Evolutionary conservation across 2,888 invertebrate genomes (phyloP).

Genomic region (Nemotelus pantherinus): DNA sequence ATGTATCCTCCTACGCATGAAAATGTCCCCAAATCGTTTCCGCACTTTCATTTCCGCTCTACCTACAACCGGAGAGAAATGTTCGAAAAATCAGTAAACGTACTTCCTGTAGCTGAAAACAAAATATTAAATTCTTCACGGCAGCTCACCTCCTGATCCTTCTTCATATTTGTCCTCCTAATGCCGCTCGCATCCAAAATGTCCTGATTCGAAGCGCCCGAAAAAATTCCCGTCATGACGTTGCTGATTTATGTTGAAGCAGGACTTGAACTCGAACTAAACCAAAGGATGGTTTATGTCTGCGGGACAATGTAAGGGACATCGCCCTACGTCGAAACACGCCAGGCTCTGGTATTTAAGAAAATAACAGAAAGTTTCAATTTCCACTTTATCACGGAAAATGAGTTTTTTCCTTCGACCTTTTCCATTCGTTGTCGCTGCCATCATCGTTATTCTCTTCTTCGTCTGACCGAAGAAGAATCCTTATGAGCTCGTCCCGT

Average conservation of each 20-base stretch:
- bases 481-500: not conserved
- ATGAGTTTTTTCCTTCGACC: not conserved
- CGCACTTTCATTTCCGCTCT: too few relatives aligned
- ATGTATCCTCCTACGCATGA: too few relatives aligned
- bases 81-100: too few relatives aligned
- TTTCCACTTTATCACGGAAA: constrained; percentile 2
- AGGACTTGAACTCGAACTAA: not conserved
- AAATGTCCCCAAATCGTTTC: too few relatives aligned
- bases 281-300: not conserved
- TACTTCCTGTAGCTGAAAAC: too few relatives aligned
- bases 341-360: not conserved
- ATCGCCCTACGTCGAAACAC: constrained; percentile 8
- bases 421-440: not conserved
- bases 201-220: too few relatives aligned
- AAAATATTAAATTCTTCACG: too few relatives aligned
- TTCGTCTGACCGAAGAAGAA: not conserved
- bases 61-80: too few relatives aligned
- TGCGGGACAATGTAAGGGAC: not conserved
- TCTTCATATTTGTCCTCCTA: too few relatives aligned
- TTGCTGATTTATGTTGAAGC: constrained; percentile 16
- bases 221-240: constrained; percentile 16
- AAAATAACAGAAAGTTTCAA: constrained; percentile 1
- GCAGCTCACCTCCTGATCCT: too few relatives aligned
- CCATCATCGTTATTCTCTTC: not conserved
- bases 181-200: too few relatives aligned